Evolutionary conservation across 2,797 vertebrate genomes (phyloP), one percentile per base, ranked within the genome.

Genomic region (Catostomus latipinnis): DNA sequence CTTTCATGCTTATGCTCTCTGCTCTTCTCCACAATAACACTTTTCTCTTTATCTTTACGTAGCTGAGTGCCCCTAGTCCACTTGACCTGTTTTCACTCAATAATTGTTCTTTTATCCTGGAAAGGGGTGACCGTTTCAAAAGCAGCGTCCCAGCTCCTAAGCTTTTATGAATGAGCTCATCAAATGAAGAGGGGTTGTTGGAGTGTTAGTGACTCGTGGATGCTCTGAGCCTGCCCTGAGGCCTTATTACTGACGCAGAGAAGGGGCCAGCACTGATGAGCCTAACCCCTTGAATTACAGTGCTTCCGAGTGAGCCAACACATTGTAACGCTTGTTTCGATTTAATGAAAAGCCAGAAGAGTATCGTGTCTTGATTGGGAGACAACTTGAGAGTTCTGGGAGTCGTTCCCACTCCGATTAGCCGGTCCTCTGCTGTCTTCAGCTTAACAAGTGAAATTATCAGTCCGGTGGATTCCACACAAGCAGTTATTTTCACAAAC

Each of bases 61-160:
- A 82, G 86, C 75, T 18, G 74, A 83, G 80, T 82, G 83, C 83
- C 85, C 82, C 62, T 74, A 69, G 71, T 82, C 83, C 86, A 85
- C 86, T 88, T 86, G 86, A 88, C 86, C 86, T 78, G 81, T 78
- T 83, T 81, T 83, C 81, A 82, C 65, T 88, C 78, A 84, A 86
- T 82, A 80, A 80, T 72, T 76, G 78, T 82, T 84, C 84, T 82
- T 86, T 86, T 86, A 75, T 63, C 50, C 66, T 57, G n/a, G 69
- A 81, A 81, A 75, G 67, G 58, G 77, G 68, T 49, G 49, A 11
- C 53, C 13, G 46, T 18, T 71, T 85, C 58, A 73, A 65, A 54
- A 14, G 70, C 12, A 48, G 34, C 52, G 8, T 77, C 67, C 53
- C 10, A 1, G 68, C 45, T 43, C 14, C 68, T 48, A 11, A 66